These are phyloP conservation scores for Caenorhabditis sp. DNA, from an alignment of 2,888 invertebrate species.

Conservation along the genomic window DNA sequence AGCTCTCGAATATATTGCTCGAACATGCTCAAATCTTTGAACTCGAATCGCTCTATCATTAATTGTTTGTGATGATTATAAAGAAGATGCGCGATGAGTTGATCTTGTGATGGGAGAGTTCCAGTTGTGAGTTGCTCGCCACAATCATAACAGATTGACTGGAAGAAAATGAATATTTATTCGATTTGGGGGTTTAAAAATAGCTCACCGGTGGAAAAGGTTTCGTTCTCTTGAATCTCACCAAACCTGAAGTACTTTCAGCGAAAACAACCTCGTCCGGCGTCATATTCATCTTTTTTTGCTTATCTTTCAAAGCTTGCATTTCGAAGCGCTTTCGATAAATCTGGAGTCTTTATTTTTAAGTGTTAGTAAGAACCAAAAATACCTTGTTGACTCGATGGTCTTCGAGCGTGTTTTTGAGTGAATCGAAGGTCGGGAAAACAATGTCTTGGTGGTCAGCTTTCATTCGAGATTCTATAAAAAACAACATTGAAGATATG, in stretches of 20 bases:
- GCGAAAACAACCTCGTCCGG: slow-evolving; percentile 36
- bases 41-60: slow-evolving; percentile 45
- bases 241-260: slow-evolving; percentile 21
- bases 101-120: slow-evolving; percentile 44
- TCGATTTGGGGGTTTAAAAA: not conserved
- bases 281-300: slow-evolving; percentile 37
- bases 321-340: slow-evolving; percentile 46
- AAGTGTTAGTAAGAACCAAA: not conserved
- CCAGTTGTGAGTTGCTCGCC: slow-evolving; percentile 25
- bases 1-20: slow-evolving; percentile 49
- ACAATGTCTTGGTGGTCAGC: slow-evolving; percentile 25
- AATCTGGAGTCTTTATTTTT: slow-evolving; percentile 10
- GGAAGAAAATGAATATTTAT: too few species aligned
- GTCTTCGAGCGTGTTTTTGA: slow-evolving; percentile 27
- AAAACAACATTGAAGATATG: too few species aligned
- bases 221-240: slow-evolving; percentile 41
- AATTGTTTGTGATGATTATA: slow-evolving; percentile 28
- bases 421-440: slow-evolving; percentile 26
- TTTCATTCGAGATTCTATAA: slow-evolving; percentile 13
- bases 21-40: slow-evolving; percentile 34
- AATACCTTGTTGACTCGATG: slow-evolving; percentile 34
- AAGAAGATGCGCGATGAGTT: slow-evolving; percentile 39
- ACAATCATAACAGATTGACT: slow-evolving; percentile 48
- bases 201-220: slow-evolving; percentile 43
- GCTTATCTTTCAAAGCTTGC: slow-evolving; percentile 39